phyloP scores from a whole-genome alignment of 2,888 invertebrate genomes.

The Drosophila robusta region DNA sequence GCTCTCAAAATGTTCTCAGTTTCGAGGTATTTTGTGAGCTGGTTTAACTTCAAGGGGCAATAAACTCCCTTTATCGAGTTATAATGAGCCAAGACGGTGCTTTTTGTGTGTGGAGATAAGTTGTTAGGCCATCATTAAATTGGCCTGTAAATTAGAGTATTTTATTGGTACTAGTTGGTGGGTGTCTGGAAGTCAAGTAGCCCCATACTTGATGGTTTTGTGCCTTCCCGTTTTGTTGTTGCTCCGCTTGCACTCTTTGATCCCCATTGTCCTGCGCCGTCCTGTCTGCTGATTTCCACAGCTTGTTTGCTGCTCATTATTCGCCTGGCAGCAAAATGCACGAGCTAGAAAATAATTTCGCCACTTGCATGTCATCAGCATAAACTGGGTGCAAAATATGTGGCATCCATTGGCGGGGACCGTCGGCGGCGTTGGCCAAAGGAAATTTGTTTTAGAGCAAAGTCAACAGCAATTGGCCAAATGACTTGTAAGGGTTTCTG shows the following conservation, averaged over 20 bases:
- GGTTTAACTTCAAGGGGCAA: not conserved
- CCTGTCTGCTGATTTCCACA: constrained; percentile 57
- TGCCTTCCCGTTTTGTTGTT: constrained; percentile 17
- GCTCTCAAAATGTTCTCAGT: no score
- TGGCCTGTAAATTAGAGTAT: constrained; percentile 1
- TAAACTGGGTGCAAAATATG: constrained; percentile 83
- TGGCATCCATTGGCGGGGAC: constrained; percentile 55
- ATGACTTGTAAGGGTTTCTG: constrained; percentile 74
- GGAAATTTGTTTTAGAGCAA: constrained; percentile 73
- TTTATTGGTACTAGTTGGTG: not conserved
- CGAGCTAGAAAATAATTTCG: constrained; percentile 73
- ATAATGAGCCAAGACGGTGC: not conserved
- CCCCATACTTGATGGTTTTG: constrained; percentile 5
- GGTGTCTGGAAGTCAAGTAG: constrained; percentile 6
- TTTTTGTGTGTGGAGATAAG: not conserved
- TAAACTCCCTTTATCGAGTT: not conserved
- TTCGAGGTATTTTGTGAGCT: not conserved
- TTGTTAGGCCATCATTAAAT: constrained; percentile 17
- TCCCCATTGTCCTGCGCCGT: constrained; percentile 25
- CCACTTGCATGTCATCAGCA: constrained; percentile 84
- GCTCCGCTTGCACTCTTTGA: constrained; percentile 5
- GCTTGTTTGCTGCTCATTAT: constrained; percentile 82
- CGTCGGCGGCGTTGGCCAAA: constrained; percentile 39
- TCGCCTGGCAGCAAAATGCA: constrained; percentile 68
- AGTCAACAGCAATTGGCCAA: constrained; percentile 83